phyloP scores from a whole-genome alignment of 2,888 invertebrate species.

The Agonopterix subpropinquella region DNA sequence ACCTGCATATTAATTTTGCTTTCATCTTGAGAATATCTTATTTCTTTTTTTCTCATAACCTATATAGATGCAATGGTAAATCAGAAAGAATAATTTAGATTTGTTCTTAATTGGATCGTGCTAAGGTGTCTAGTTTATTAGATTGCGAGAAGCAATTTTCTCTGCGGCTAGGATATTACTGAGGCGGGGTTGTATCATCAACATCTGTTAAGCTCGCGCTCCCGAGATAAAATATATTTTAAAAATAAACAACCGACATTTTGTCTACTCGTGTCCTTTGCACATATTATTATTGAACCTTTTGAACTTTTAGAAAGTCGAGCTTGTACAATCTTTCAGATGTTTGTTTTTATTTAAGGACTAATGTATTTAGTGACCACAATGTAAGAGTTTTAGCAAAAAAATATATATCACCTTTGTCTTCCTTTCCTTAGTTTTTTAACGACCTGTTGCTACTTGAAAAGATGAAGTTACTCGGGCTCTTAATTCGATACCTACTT shows the following conservation, averaged over 20 bases:
- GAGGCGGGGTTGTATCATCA: conserved; percentile 17
- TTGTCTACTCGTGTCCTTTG: neutral
- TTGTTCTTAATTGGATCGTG: conserved; percentile 39
- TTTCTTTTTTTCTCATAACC: neutral
- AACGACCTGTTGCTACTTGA: conserved; percentile 54
- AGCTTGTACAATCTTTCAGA: no score
- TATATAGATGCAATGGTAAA: conserved; percentile 5
- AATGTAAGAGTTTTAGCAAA: no score
- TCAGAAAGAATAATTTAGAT: conserved; percentile 35
- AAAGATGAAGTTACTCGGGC: conserved; percentile 21
- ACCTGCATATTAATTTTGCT: neutral
- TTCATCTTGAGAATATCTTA: neutral
- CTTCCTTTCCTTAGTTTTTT: conserved; percentile 26
- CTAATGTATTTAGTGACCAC: no score
- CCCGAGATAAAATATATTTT: conserved; percentile 2
- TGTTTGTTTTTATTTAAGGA: no score
- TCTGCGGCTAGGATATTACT: conserved; percentile 28
- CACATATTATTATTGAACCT: no score
- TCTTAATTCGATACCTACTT: conserved; percentile 39
- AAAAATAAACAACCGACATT: neutral
- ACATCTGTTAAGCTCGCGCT: conserved; percentile 10
- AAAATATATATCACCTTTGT: neutral
- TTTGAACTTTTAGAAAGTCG: no score
- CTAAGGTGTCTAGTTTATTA: conserved; percentile 38
- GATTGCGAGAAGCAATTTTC: conserved; percentile 40